A percentile compares a stretch with the other conserved stretches of the same genome.
Conservation (phyloP, 2,113 vertebrate genomes). For the Sceloporus tristichus region DNA sequence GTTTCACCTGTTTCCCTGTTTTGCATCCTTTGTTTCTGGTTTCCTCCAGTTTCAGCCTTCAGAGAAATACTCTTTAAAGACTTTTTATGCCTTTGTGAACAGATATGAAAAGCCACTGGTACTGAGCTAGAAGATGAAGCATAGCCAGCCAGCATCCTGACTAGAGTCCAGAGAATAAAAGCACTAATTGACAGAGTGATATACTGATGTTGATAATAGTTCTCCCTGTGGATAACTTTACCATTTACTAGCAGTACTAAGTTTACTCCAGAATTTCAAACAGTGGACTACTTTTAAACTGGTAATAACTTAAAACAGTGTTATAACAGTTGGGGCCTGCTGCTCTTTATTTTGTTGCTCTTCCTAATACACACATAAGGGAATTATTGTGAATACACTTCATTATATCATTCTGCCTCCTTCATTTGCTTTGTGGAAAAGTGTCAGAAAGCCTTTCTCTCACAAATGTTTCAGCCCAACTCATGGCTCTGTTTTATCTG, state of each 20-base stretch:
- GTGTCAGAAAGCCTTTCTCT: fast-evolving
- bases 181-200: slow-evolving; percentile 30
- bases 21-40: not conserved
- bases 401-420: not conserved
- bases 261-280: slow-evolving; percentile 33
- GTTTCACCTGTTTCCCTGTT: not conserved
- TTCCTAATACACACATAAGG: slow-evolving; percentile 9
- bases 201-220: slow-evolving; percentile 35
- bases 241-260: slow-evolving; percentile 34
- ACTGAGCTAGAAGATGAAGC: not conserved
- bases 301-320: slow-evolving; percentile 25
- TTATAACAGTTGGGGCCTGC: not conserved
- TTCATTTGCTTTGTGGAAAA: slow-evolving; percentile 30
- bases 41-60: fast-evolving
- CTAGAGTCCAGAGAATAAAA: not conserved
- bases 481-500: not conserved
- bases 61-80: not conserved
- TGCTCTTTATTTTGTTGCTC: slow-evolving; percentile 38
- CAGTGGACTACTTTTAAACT: slow-evolving; percentile 28
- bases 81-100: not conserved
- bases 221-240: slow-evolving; percentile 33
- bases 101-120: fast-evolving
- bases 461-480: slow-evolving; percentile 11
- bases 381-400: slow-evolving; percentile 13
- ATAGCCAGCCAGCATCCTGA: not conserved